Evolutionary conservation across 2,113 vertebrate species (phyloP), one percentile per base, ranked within the genome.

Genomic region (Blennius ocellaris): DNA sequence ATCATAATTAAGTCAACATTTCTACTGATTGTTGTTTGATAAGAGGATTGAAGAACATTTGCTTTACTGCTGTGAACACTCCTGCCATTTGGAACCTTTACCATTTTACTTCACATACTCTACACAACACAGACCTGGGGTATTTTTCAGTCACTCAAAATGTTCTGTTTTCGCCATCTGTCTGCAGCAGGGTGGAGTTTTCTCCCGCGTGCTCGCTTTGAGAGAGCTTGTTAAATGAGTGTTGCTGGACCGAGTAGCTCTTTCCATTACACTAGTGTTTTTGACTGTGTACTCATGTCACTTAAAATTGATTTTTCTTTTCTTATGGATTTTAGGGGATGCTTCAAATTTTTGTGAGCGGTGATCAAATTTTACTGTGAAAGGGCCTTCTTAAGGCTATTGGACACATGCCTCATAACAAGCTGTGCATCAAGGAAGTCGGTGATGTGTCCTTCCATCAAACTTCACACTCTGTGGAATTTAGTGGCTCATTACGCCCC

Each of bases 231-330:
- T 83, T 78, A 90, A 87, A 87, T 52, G 47, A 56, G 71, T 52
- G 58, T 61, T 73, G 57, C 54, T 89, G 84, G 83, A 87, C 67
- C 1, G 65, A 66, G 70, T 66, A 69, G 57, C 71, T 85, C 63
- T 90, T 91, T 91, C 87, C 87, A 91, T 89, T 85, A 80, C 73
- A 85, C n/a, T 38, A 66, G 53, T 68, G 74, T 73, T 78, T 85
- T 80, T 41, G 1, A 64, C 72, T 54, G 40, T 15, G 14, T 38
- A 15, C 72, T 43, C 12, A 55, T 47, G 57, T 72, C 43, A 17
- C 16, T 37, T 49, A 40, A 78, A 59, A 57, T 7, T 11, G 9
- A 14, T 62, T 57, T 45, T 57, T 76, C 50, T 30, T 30, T 30
- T 30, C 21, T 43, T 59, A 37, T 6, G 0, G 21, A 39, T 36